phyloP scores from a whole-genome alignment of 2,113 vertebrate species.

The Sapajus apella region DNA sequence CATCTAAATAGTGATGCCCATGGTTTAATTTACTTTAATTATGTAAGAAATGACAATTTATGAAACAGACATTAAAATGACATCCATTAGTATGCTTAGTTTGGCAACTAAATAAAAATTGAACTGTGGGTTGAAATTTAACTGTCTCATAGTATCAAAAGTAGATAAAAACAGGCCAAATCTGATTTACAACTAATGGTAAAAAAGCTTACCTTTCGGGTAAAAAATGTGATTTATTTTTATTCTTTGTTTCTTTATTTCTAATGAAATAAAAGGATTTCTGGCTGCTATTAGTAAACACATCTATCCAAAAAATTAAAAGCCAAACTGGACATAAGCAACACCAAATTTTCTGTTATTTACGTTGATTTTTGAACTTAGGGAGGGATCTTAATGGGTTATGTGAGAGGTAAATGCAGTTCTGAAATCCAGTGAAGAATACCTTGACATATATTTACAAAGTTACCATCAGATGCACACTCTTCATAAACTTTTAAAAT shows the following conservation, averaged over 20 bases:
- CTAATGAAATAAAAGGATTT: constrained; percentile 6
- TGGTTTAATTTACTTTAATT: constrained; percentile 76
- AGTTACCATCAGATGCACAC: neutral
- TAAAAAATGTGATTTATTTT: constrained; percentile 5
- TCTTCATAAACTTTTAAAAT: neutral
- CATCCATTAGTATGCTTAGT: constrained; percentile 31
- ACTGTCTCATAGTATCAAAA: neutral
- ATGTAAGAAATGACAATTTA: constrained; percentile 61
- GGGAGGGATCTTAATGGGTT: neutral
- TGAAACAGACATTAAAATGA: constrained; percentile 60
- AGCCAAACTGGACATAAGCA: neutral
- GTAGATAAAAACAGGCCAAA: constrained; percentile 29
- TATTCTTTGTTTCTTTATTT: constrained; percentile 39
- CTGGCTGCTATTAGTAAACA: neutral
- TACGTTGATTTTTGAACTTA: neutral
- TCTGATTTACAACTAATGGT: neutral
- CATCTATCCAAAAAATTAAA: neutral
- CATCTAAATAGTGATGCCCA: constrained; percentile 55
- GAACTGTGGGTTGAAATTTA: constrained; percentile 44
- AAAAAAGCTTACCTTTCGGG: neutral
- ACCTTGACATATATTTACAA: neutral
- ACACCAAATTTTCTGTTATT: neutral
- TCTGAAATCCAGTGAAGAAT: neutral
- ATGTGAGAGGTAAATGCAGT: neutral
- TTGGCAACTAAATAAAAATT: constrained; percentile 56